A percentile compares a stretch with the other conserved stretches of the same genome.
Conservation (phyloP, 2,888 invertebrate genomes). For the Ecdyonurus torrentis region DNA sequence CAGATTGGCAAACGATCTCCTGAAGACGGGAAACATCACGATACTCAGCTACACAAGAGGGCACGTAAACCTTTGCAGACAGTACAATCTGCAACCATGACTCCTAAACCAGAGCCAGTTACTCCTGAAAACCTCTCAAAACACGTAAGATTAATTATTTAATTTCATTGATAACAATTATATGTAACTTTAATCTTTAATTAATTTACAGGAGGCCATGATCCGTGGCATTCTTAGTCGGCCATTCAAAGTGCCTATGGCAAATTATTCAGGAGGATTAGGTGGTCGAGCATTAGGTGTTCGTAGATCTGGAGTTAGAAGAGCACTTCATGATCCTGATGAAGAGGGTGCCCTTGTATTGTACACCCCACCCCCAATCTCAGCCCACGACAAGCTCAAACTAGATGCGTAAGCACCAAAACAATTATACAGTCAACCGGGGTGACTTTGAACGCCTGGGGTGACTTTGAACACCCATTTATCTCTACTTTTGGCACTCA, state of each 20-base stretch:
- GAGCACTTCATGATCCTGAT: conserved; percentile 78
- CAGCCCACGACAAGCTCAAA: conserved; percentile 77
- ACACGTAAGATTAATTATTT: conserved; percentile 32
- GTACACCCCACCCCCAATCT: conserved; percentile 64
- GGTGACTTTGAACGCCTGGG: no score
- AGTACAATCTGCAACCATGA: conserved; percentile 18
- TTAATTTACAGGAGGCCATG: conserved; percentile 44
- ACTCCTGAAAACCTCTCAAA: conserved; percentile 30
- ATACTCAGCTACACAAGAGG: conserved; percentile 23
- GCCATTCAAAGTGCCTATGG: conserved; percentile 86
- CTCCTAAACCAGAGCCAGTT: conserved; percentile 18
- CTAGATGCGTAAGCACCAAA: conserved; percentile 48
- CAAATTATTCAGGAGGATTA: conserved; percentile 63
- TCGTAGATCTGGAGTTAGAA: conserved; percentile 37
- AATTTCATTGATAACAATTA: conserved; percentile 8
- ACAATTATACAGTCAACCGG: no score
- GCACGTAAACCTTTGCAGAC: conserved; percentile 25
- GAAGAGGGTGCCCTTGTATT: conserved; percentile 84
- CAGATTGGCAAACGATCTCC: conserved; percentile 41
- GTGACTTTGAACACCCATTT: no score
- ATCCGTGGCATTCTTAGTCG: conserved; percentile 66
- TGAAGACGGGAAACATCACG: conserved; percentile 21
- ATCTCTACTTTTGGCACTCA: no score
- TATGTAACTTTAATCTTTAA: conserved; percentile 7
- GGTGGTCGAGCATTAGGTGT: conserved; percentile 67